Conservation (phyloP, 2,113 vertebrate species). For the Clupea harengus region DNA sequence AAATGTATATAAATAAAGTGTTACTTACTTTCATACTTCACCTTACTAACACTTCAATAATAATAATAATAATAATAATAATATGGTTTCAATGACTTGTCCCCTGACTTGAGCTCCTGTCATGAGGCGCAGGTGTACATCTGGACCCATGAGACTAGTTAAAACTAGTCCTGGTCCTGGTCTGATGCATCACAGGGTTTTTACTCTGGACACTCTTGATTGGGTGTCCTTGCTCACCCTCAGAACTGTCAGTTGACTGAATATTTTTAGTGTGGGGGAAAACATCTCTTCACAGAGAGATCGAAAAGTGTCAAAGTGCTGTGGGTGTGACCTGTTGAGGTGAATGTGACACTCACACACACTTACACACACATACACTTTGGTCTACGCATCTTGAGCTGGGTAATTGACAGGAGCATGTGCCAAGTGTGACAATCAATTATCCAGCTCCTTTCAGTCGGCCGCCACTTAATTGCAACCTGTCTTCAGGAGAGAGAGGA, state of each 20-base stretch:
- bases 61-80: no score
- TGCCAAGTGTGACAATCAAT: slow-evolving; percentile 60
- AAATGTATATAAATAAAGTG: no score
- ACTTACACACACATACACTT: not conserved
- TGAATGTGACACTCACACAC: not conserved
- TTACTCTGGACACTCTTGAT: no score
- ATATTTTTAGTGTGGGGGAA: not conserved
- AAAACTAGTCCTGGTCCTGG: no score
- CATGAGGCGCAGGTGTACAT: no score
- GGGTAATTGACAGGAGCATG: slow-evolving; percentile 60
- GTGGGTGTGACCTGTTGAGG: not conserved
- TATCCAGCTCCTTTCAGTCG: slow-evolving; percentile 38
- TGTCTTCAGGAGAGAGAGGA: slow-evolving; percentile 35
- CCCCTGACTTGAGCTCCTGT: no score
- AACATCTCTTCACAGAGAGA: not conserved
- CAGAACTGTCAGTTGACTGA: not conserved
- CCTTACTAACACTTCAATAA: no score
- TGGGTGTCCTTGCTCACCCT: not conserved
- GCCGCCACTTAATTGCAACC: slow-evolving; percentile 18
- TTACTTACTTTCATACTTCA: no score
- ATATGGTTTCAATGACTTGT: no score
- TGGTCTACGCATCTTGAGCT: slow-evolving; percentile 54
- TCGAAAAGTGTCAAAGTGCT: not conserved
- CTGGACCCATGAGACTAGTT: no score
- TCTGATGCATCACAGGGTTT: no score